Evolutionary conservation across 2,888 invertebrate species (phyloP), one percentile per base, ranked within the genome.

Genomic region (Catocala sponsa): DNA sequence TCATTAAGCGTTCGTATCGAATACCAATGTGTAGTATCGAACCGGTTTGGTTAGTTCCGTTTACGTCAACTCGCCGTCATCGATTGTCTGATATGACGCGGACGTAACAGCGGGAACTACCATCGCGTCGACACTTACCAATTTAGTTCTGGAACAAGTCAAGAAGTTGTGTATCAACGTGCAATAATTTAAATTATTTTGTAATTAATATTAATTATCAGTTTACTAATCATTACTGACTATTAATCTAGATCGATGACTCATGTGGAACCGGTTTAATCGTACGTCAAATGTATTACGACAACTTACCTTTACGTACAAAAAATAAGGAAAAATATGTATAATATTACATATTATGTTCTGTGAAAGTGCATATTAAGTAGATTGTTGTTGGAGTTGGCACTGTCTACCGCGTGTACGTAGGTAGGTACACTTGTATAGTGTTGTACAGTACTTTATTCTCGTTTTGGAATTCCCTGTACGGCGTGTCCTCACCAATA

Each of bases 11-110:
- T 55, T 62, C 49, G 57, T 58, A 66, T 73, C 59, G 77, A 71
- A 75, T 77, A 70, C 62, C 60, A 73, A 77, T 68, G 63, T 65
- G 59, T 58, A 59, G 44, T 63, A 58, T 49, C 35, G 13, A 74
- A 80, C 80, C 72, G 74, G 81, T 80, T 80, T 55, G 13, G 54
- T 60, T 41, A 68, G 77, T 68, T 75, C 70, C 70, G 73, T 74
- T 67, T 72, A 70, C 73, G 70, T 63, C 65, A 63, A 12, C 47
- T 52, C 42, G 44, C 56, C 72, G 77, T 78, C 79, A 75, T 70
- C 59, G 64, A 71, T 60, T 70, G 56, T 64, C 13, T 53, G 53
- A 58, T 55, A 43, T 71, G 68, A 67, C 65, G 67, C 52, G 15
- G 66, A 44, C 15, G 32, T 56, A 53, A 44, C 11, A 42, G 56